Conservation (phyloP, 37 sponge, comb jelly and placozoan genomes). For the Haliclona indistincta region DNA sequence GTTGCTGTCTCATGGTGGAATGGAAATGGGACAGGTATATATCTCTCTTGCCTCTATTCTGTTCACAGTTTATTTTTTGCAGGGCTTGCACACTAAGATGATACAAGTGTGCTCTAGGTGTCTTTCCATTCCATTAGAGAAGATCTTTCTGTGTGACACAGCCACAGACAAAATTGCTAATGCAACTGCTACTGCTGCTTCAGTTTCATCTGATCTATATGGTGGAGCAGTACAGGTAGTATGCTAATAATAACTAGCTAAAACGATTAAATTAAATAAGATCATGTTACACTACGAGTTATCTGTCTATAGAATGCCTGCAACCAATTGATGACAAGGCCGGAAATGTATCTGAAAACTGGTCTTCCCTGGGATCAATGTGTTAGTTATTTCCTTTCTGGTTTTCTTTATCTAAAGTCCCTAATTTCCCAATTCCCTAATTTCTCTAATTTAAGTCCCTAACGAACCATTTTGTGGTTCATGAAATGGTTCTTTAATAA, state of each 20-base stretch:
- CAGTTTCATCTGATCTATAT: slow-evolving; percentile 83
- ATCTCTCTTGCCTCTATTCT: background rate
- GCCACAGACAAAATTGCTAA: slow-evolving; percentile 76
- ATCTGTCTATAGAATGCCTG: slow-evolving; percentile 38
- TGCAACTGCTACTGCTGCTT: slow-evolving; percentile 79
- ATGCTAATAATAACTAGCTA: background rate
- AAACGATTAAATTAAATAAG: no score
- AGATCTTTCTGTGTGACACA: slow-evolving; percentile 72
- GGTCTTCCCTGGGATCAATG: slow-evolving; percentile 57
- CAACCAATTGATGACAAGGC: slow-evolving; percentile 30
- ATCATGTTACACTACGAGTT: background rate
- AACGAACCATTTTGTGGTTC: no score
- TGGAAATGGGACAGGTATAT: slow-evolving; percentile 84
- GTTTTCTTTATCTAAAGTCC: no score
- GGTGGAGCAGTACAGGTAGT: slow-evolving; percentile 80
- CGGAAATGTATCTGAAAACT: slow-evolving; percentile 17
- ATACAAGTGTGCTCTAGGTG: slow-evolving; percentile 77
- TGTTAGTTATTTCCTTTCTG: no score
- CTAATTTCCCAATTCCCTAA: no score
- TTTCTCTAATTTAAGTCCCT: no score
- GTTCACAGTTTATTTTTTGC: background rate
- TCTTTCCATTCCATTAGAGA: slow-evolving; percentile 57
- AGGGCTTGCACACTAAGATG: slow-evolving; percentile 91
- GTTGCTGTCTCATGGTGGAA: slow-evolving; percentile 83
- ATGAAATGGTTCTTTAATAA: no score